phyloP scores from a whole-genome alignment of 1,140 invertebrate species.

The Venturia canescens region DNA sequence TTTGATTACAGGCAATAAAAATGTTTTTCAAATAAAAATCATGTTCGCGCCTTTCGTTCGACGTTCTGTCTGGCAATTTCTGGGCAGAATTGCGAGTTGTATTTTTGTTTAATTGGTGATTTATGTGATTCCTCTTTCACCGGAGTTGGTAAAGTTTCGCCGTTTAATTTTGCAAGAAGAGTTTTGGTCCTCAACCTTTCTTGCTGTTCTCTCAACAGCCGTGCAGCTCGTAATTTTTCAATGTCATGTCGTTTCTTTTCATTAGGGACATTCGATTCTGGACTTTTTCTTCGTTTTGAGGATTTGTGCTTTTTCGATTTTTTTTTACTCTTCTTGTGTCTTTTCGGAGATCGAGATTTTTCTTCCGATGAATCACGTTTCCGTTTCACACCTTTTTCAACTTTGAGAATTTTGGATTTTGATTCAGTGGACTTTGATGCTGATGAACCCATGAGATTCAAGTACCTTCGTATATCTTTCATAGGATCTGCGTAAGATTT shows the following conservation, averaged over 20 bases:
- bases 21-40: neutral
- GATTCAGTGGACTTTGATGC: conserved; percentile 15
- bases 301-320: conserved; percentile 70
- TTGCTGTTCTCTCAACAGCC: conserved; percentile 86
- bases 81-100: conserved; percentile 96
- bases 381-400: conserved; percentile 62
- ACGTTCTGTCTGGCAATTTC: conserved; percentile 89
- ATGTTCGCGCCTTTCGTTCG: conserved; percentile 65
- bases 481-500: conserved; percentile 87
- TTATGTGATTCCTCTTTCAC: conserved; percentile 59
- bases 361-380: conserved; percentile 64
- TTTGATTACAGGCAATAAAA: too few relatives aligned
- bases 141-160: conserved; percentile 68
- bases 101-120: conserved; percentile 82
- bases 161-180: conserved; percentile 82
- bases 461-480: conserved; percentile 81
- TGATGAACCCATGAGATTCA: conserved; percentile 67
- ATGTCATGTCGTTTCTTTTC: conserved; percentile 77
- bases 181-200: conserved; percentile 85
- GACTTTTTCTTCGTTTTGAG: conserved; percentile 54
- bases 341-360: conserved; percentile 54
- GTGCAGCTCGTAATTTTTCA: conserved; percentile 86
- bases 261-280: conserved; percentile 71
- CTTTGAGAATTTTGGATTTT: conserved; percentile 47
- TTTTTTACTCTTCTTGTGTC: conserved; percentile 72